Base-by-base conservation (phyloP, 2,113 vertebrate genomes). In the Notothenia rossii region DNA sequence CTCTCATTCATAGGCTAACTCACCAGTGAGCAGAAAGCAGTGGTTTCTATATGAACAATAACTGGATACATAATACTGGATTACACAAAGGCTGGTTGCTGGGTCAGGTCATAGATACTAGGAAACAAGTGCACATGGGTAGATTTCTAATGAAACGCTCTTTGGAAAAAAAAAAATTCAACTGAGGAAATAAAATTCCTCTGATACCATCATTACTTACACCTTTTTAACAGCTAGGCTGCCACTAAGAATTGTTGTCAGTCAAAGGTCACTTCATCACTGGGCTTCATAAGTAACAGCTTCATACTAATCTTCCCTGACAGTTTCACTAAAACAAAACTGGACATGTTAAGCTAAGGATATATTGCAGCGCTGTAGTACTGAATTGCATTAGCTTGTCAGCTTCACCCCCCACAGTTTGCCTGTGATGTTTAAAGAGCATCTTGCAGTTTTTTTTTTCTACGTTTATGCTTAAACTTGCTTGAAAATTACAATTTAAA, bases 231-330 rank as follows among this genome's bases (percentile, higher is more conserved):
- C 9, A 1, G n/a, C 6, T 43, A 5, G 7, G 22, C 62, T 50
- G 53, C n/a, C n/a, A 29, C 15, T 51, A 48, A 68, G 46, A 60
- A 77, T 77, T 58, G 72, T 11, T 20, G 62, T 55, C 40, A 10
- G 65, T 51, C 46, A 74, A 68, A 77, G 61, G 73, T 63, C 36
- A 46, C 33, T 53, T 77, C 15, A 50, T 66, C 55, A 3, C 49
- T 56, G 54, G 0, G 1, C 55, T 67, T 62, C 12, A 12, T 49
- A 50, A 62, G 4, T 10, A 50, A 14, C 46, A 10, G 11, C 25
- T 50, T 29, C 4, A 14, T 1, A 36, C 17, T 72, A 64, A 22
- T 20, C 15, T 36, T 40, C 8, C 12, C 51, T 3, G 33, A 64
- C 5, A 10, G 9, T 22, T 12, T 0, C 59, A 50, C 18, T 48